Base-by-base conservation (phyloP, 2,113 vertebrate genomes). In the Maccullochella peelii region DNA sequence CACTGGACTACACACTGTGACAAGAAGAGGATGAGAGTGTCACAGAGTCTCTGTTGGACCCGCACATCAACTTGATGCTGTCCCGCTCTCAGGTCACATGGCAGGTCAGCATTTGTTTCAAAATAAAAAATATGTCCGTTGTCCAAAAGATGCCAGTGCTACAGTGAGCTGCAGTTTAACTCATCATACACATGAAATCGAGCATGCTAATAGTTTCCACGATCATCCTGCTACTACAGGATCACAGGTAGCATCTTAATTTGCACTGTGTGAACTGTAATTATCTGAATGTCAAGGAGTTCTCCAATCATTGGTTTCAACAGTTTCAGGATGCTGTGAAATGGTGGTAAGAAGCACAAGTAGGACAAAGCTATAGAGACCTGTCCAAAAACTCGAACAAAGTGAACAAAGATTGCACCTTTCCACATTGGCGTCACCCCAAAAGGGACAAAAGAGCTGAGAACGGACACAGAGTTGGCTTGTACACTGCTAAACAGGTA, bases 11-110 rank as follows among this genome's bases (percentile, higher is more conserved):
- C 67, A 59, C 40, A 25, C 12, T 63, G 55, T 69, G 67, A 68
- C 61, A 65, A n/a, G 25, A 44, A 16, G 0, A 74, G 47, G 74
- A 79, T 76, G 55, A 65, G 21, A 42, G 55, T 14, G 44, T 69
- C 14, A 74, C 68, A 11, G 55, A 73, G 73, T 52, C 42, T 20
- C 21, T 5, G 58, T 5, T 33, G 30, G 23, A 58, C 52, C 59
- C 57, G 8, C 18, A 18, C 49, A 1, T 73, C 25, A 2, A 40
- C 67, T 20, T 30, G 65, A 57, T 23, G 54, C 40, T 3, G 18
- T n/a, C 42, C 38, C 59, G 23, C 66, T 14, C 67, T 36, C 63
- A 2, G 61, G 67, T 83, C 77, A 86, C 50, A 59, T 50, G 75
- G 4, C 58, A 25, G 79, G 33, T 79, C 66, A 42, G 71, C 12